These are phyloP conservation scores for Junonia oenone DNA, from an alignment of 2,888 invertebrate species.

Conservation along the genomic window DNA sequence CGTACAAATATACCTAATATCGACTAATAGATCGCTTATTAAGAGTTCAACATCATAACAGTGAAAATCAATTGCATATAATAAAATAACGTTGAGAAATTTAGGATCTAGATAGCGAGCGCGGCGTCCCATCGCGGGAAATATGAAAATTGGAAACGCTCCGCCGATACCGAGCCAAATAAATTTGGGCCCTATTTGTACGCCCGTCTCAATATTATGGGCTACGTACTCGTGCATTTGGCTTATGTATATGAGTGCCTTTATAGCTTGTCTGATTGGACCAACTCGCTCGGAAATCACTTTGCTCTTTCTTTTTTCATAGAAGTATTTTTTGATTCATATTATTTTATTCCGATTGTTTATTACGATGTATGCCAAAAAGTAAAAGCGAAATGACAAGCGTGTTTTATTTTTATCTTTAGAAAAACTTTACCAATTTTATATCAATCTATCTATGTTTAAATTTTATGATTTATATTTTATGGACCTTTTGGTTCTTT, in stretches of 20 bases:
- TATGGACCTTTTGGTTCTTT: too few relatives aligned
- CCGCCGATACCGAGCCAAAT: slow-evolving; percentile 53
- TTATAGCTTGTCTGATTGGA: slow-evolving; percentile 25
- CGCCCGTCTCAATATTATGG: slow-evolving; percentile 34
- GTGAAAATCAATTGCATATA: slow-evolving; percentile 54
- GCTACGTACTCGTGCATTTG: slow-evolving; percentile 4
- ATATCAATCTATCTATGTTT: too few relatives aligned
- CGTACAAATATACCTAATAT: too few relatives aligned
- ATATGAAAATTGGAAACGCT: slow-evolving; percentile 74
- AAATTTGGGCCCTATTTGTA: slow-evolving; percentile 66
- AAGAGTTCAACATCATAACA: background rate
- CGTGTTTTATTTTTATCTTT: too few relatives aligned
- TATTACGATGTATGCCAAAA: background rate
- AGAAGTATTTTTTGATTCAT: background rate
- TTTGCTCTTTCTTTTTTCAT: slow-evolving; percentile 12
- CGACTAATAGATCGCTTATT: too few relatives aligned
- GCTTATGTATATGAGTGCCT: slow-evolving; percentile 12
- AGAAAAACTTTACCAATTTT: too few relatives aligned
- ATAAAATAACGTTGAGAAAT: slow-evolving; percentile 66
- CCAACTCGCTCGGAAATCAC: slow-evolving; percentile 19
- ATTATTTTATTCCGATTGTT: background rate
- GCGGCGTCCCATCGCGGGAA: slow-evolving; percentile 55
- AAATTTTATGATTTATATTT: background rate
- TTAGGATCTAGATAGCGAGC: slow-evolving; percentile 43
- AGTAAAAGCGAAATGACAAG: too few relatives aligned